Evolutionary conservation across 2,888 invertebrate genomes (phyloP).

Genomic region (Hydriomena furcata): DNA sequence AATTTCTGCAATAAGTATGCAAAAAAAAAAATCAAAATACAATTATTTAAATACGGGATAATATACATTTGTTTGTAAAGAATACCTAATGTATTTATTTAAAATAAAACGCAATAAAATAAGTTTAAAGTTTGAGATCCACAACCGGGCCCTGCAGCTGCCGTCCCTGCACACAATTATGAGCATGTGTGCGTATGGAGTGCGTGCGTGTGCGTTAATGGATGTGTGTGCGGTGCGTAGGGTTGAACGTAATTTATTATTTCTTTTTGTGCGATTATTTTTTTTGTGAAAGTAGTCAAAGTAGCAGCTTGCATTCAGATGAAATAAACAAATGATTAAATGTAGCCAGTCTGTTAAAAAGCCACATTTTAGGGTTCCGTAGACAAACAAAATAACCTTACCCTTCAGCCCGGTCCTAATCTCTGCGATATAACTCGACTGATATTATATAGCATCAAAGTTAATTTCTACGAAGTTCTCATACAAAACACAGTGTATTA

Average conservation of each 20-base stretch:
- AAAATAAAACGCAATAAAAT: not conserved
- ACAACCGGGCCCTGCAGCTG: conserved; percentile 78
- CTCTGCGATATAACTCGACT: too few relatives aligned
- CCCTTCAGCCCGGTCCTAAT: too few relatives aligned
- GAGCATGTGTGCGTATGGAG: conserved; percentile 28
- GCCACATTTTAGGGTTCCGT: not conserved
- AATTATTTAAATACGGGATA: too few relatives aligned
- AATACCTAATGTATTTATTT: too few relatives aligned
- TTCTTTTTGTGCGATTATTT: conserved; percentile 45
- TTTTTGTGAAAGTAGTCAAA: conserved; percentile 35
- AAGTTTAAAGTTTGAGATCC: conserved; percentile 66
- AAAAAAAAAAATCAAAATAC: too few relatives aligned
- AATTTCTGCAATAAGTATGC: too few relatives aligned
- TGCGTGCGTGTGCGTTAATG: conserved; percentile 33
- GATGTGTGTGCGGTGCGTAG: conserved; percentile 37
- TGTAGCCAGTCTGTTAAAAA: conserved; percentile 11
- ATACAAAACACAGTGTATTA: not conserved
- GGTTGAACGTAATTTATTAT: conserved; percentile 45
- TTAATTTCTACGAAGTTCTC: not conserved
- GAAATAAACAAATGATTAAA: conserved; percentile 28
- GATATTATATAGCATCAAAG: too few relatives aligned
- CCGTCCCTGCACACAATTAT: conserved; percentile 57
- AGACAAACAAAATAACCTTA: not conserved
- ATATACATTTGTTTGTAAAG: too few relatives aligned
- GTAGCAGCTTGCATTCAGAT: conserved; percentile 39